Evolutionary conservation across 2,113 vertebrate genomes (phyloP), one percentile per base, ranked within the genome.

Genomic region (Vidua macroura): DNA sequence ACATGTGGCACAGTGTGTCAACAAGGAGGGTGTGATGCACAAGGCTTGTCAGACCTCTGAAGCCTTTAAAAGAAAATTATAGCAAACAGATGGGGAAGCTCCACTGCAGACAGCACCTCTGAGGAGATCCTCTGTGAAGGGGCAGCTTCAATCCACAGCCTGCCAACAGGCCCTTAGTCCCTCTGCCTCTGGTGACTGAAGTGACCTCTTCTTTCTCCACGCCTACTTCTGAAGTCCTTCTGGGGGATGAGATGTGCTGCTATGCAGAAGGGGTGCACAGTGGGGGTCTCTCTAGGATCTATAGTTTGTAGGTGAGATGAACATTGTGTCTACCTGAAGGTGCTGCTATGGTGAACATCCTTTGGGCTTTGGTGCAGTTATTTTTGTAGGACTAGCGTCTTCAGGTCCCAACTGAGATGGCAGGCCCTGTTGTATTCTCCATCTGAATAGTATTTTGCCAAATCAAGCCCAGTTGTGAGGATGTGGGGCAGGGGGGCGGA

Each of bases 291-390:
- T 28, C 37, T 16, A 31, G 51, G 52, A 51, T 35, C 13, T 15
- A 7, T 4, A 23, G 20, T 48, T 78, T 44, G 23, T 41, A 39
- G 66, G 20, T 2, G 30, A 43, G 69, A 22, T 31, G 17, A 39
- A 11, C 0, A 0, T 20, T 52, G 5, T 10, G 18, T 27, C 39
- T 11, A 60, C 44, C 44, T 53, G 25, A 56, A 80, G 62, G 48
- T 52, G 56, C 31, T 39, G 63, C 3, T 3, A 0, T 46, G 53
- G 18, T 64, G 73, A 58, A 17, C 20, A n/a, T 70, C 9, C 39
- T 69, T 44, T 7, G 30, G 55, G 39, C 11, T 25, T 3, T 21
- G 66, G 22, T 25, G 18, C 24, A 67, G 33, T 31, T 10, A 11
- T 63, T 59, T 59, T 15, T 52, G 59, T 39, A 37, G 59, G n/a